Base-by-base conservation (phyloP, 2,888 invertebrate species). In the Meloe dianella region DNA sequence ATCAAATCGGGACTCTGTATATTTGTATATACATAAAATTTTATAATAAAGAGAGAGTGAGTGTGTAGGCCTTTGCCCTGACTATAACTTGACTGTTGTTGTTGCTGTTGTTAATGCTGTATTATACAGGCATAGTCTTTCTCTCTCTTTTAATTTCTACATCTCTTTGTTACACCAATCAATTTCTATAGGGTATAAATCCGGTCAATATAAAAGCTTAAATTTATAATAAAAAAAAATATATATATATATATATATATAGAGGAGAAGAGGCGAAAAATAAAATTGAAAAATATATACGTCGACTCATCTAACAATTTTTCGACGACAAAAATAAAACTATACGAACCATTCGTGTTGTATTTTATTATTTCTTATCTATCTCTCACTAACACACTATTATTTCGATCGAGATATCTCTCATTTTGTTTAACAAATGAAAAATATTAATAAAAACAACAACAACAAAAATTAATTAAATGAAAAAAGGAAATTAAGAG, bases 251-350 rank as follows among this genome's bases (percentile, higher is more conserved):
- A n/a, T n/a, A n/a, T n/a, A n/a, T n/a, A n/a, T n/a, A 41, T 41
- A 17, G 17, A 41, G 17, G 41, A 7, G 35, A 14, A 14, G 12
- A 14, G 14, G 41, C 41, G n/a, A 5, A 41, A 41, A 41, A 41
- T 41, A 30, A n/a, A n/a, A n/a, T n/a, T n/a, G n/a, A n/a, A n/a
- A n/a, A n/a, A n/a, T n/a, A n/a, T n/a, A n/a, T n/a, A 3, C 58
- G 58, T 58, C 58, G 58, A 58, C 30, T 58, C 58, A 58, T 58
- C 58, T 41, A 17, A 56, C 2, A 56, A 58, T n/a, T 58, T 35
- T 35, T 29, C 29, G 32, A 30, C 58, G 27, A 58, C 58, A 58
- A 58, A 58, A 58, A 58, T 58, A 58, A 58, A 58, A 29, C 27
- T 56, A 56, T 27, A 57, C 58, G 32, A 32, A 58, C 30, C 58